A percentile compares a stretch with the other conserved stretches of the same genome.
phyloP scores from a whole-genome alignment of 2,113 vertebrate genomes.

The Phodopus roborovskii region DNA sequence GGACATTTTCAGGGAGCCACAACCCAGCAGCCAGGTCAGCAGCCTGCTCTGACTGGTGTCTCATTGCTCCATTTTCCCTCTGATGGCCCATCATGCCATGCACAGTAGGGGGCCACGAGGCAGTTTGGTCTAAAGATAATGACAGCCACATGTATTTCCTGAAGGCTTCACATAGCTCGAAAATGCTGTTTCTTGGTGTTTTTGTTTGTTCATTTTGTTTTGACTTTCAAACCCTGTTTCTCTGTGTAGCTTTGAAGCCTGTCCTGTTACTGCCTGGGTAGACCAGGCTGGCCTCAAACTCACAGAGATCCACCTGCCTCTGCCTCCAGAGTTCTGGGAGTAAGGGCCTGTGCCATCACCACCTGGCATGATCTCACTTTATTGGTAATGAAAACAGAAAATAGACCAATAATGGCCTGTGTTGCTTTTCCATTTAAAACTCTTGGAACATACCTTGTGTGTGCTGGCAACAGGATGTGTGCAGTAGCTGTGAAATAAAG shows the following conservation, averaged over 20 bases:
- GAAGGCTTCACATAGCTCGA: slow-evolving; percentile 45
- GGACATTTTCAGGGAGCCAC: slow-evolving; percentile 49
- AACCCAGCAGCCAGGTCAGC: neutral
- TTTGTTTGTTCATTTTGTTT: too few relatives aligned
- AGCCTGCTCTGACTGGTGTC: neutral
- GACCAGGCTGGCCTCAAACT: too few relatives aligned
- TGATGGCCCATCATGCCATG: slow-evolving; percentile 58
- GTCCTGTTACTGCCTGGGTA: too few relatives aligned
- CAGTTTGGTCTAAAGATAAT: slow-evolving; percentile 58
- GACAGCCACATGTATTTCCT: slow-evolving; percentile 44
- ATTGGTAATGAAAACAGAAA: slow-evolving; percentile 69
- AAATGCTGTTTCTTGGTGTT: slow-evolving; percentile 49
- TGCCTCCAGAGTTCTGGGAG: too few relatives aligned
- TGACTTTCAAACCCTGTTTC: too few relatives aligned
- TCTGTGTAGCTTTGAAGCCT: too few relatives aligned
- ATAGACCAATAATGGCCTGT: slow-evolving; percentile 48
- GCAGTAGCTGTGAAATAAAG: slow-evolving; percentile 62
- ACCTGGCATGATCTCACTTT: neutral
- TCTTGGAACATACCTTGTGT: slow-evolving; percentile 49
- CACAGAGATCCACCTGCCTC: too few relatives aligned
- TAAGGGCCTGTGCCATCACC: too few relatives aligned
- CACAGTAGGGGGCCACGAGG: neutral
- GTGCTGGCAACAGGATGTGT: slow-evolving; percentile 60
- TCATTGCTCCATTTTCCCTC: slow-evolving; percentile 59
- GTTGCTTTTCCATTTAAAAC: slow-evolving; percentile 73